Evolutionary conservation across 2,797 vertebrate genomes (phyloP).

Genomic region (Intellagama lesueurii): DNA sequence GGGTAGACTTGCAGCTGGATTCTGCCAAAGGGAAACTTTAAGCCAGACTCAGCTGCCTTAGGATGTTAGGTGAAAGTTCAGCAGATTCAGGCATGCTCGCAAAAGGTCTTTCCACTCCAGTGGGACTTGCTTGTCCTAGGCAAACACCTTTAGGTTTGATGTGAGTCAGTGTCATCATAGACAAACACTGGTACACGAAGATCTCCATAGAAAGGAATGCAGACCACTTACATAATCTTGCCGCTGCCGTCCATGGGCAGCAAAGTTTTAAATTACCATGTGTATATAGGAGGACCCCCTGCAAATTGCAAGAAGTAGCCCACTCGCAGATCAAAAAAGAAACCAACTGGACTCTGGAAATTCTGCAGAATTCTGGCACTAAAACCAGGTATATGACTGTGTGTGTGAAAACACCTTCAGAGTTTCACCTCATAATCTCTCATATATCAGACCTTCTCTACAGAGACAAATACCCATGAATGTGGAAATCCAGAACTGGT

Average conservation of each 20-base stretch:
- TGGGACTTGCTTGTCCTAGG: not conserved
- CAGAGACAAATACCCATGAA: not conserved
- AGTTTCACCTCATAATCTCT: not conserved
- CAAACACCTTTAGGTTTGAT: not conserved
- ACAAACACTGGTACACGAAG: not conserved
- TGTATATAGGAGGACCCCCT: too few relatives aligned
- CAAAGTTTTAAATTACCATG: not conserved
- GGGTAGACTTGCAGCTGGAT: not conserved
- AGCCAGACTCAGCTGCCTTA: not conserved
- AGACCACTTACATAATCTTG: not conserved
- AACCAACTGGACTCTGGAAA: not conserved
- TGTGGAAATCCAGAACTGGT: not conserved
- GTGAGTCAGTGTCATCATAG: not conserved
- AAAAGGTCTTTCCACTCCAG: not conserved
- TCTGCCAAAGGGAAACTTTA: not conserved
- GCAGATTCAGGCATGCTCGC: not conserved
- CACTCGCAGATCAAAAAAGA: too few relatives aligned
- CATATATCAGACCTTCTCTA: too few relatives aligned
- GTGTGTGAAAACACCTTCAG: not conserved
- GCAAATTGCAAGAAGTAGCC: not conserved
- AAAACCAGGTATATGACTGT: not conserved
- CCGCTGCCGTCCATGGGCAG: not conserved
- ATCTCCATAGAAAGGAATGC: not conserved
- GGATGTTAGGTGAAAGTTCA: not conserved
- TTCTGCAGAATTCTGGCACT: not conserved